Base-by-base conservation (phyloP, 2,888 invertebrate species). In the Idaea dimidiata region DNA sequence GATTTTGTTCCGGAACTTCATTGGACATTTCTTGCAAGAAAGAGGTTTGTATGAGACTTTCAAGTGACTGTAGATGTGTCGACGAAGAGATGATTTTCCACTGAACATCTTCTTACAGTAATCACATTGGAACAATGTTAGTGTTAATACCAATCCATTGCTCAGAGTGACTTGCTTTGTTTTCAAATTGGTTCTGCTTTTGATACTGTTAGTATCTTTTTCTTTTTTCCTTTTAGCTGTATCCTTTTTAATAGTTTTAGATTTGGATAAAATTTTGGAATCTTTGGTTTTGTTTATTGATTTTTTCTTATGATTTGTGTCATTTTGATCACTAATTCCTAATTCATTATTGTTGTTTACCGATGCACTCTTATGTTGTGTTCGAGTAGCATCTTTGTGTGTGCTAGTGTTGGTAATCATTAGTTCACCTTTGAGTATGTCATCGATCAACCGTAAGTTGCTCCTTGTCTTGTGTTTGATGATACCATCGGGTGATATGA, bases 1-100 rank as follows among this genome's bases (percentile, higher is more conserved):
- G 31, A 94, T 93, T 59, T 93, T 93, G 73, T 95, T 95, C 0
- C 94, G 90, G 79, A 96, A 96, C 55, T 90, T 88, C 72, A 94
- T 94, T 16, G 93, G 89, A 76, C 96, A 96, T 64, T 93, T 88
- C 7, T 87, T 83, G 78, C 96, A 96, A 59, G 89, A 81, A 74
- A 93, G 94, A 0, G 95, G 95, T 58, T 94, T 92, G 43, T 43
- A 43, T 43, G 10, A 5, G 71, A 95, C 91, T 67, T 95, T 93
- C 0, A 95, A 93, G 79, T 96, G 96, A 24, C 94, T 91, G 60
- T 94, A 93, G 67, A 94, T 88, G 79, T 96, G 96, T 74, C 95
- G 95, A 58, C 94, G 92, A 65, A 96, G 85, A 75, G 95, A 95
- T 66, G 94, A 94, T 71, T 94, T 94, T 60, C 93, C 93, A 59